Conservation (phyloP, 2,113 vertebrate genomes). For the Vicugna pacos region DNA sequence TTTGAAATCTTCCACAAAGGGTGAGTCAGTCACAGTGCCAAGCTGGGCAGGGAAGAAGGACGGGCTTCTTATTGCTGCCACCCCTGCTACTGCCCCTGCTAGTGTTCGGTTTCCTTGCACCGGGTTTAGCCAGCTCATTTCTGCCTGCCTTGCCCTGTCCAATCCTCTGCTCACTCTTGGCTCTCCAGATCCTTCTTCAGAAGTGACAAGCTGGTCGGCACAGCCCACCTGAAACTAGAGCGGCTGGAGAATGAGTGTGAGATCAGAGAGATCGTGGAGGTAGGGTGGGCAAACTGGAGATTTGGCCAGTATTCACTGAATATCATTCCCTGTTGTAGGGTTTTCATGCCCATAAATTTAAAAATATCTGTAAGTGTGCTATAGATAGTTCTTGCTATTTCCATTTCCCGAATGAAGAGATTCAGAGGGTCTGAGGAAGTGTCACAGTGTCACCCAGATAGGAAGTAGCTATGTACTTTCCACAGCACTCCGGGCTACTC, state of each 20-base stretch:
- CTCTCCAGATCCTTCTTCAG: conserved; percentile 94
- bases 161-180: background rate
- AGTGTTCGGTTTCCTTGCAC: background rate
- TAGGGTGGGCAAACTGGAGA: conserved; percentile 71
- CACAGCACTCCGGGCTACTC: background rate
- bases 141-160: background rate
- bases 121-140: background rate
- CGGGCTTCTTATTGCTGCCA: background rate
- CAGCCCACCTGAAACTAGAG: conserved; percentile 94
- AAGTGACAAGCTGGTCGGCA: conserved; percentile 96
- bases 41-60: background rate
- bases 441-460: background rate
- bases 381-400: background rate
- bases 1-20: conserved; percentile 98
- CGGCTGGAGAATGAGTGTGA: conserved; percentile 95
- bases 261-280: conserved; percentile 96
- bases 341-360: background rate
- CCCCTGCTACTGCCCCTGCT: background rate
- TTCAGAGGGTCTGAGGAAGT: background rate
- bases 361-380: background rate
- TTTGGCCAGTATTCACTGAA: background rate
- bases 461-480: background rate
- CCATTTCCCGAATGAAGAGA: background rate
- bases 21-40: conserved; percentile 84
- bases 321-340: background rate